These are phyloP conservation scores for Lottia scabra DNA, from an alignment of 2,888 invertebrate species.

Conservation along the genomic window DNA sequence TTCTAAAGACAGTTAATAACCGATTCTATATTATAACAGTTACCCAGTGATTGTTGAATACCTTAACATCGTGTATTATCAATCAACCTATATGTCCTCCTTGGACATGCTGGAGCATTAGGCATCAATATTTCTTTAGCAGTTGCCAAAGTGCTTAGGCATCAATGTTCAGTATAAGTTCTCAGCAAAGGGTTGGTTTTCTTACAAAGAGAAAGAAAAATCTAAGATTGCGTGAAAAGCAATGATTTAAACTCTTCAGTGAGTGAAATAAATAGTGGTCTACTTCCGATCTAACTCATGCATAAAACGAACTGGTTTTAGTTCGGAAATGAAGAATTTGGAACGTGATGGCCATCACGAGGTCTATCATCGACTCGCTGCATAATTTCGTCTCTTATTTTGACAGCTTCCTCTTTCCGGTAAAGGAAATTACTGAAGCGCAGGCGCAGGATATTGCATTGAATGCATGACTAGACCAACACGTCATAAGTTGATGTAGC, in stretches of 20 bases:
- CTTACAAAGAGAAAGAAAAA: not conserved
- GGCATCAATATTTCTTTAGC: no score
- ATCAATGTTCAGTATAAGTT: no score
- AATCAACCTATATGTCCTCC: no score
- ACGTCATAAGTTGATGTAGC: not conserved
- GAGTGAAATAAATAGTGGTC: conserved; percentile 3
- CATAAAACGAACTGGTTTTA: conserved; percentile 3
- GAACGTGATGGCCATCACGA: not conserved
- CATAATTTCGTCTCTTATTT: not conserved
- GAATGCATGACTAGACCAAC: not conserved
- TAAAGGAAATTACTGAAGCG: conserved; percentile 1
- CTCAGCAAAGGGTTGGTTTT: no score
- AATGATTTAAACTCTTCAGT: not conserved
- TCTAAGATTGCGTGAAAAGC: not conserved
- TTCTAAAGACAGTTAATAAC: no score
- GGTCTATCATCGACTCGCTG: not conserved
- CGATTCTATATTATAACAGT: no score
- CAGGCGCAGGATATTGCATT: conserved; percentile 7
- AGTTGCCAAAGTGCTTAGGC: no score
- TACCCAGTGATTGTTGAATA: no score
- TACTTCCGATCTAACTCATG: not conserved
- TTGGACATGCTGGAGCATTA: no score
- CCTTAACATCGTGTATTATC: no score
- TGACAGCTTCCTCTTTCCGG: conserved; percentile 2
- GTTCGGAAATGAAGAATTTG: conserved; percentile 1